Evolutionary conservation across 2,888 invertebrate genomes (phyloP), one percentile per base, ranked within the genome.

Genomic region (Chrysodeixis includens): DNA sequence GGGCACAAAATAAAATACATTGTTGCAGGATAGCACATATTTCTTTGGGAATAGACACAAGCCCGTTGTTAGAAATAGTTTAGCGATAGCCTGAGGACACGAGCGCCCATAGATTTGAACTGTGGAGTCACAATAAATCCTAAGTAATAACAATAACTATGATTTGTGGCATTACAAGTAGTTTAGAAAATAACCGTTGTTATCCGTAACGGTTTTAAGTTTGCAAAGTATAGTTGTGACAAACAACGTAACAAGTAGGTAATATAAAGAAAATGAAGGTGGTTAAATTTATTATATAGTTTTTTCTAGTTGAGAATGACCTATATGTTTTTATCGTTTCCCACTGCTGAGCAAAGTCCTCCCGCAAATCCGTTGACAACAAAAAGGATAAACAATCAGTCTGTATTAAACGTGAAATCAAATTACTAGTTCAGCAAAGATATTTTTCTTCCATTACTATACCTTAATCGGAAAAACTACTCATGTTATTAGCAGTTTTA

Each of bases 121-220:
- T 61, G 59, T 10, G 58, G 30, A 72, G 56, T 46, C 58, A 32
- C 58, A 58, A 58, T 73, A 73, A 76, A 62, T 76, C 77, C 59
- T 1, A 56, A 62, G 67, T 76, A 59, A 69, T 78, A 60, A 78
- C 70, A 56, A 57, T 64, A 16, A 74, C 74, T 40, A 62, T 64
- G 75, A 78, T 74, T 74, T 78, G 73, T 73, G 44, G 56, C 68
- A 55, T 49, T 61, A 22, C 44, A 59, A 76, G 58, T 67, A 51
- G 61, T 73, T 58, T 59, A 76, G 49, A 67, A 73, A 72, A 62
- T 66, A 67, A 67, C 58, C 56, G 57, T 72, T 53, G 58, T 66
- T 62, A 44, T 20, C 58, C 32, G 30, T 67, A 67, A 67, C 59
- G 58, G 32, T 66, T 58, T 62, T 26, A 26, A 26, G 26, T 26